phyloP scores from a whole-genome alignment of 1,140 invertebrate genomes.

The Cataglyphis hispanica region DNA sequence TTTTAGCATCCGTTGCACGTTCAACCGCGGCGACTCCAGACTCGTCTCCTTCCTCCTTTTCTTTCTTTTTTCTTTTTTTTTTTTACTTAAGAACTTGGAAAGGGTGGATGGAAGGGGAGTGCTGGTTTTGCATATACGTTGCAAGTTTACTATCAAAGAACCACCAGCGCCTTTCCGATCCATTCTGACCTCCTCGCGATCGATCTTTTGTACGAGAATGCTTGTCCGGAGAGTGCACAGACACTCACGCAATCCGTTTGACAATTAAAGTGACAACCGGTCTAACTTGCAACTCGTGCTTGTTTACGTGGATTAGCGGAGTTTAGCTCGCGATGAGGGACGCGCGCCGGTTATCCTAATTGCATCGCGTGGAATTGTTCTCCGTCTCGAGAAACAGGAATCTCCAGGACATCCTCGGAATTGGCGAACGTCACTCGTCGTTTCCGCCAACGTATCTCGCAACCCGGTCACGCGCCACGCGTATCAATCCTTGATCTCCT shows the following conservation, averaged over 20 bases:
- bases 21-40: constrained; percentile 54
- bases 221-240: neutral
- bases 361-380: constrained; percentile 25
- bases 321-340: neutral
- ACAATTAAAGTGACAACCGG: neutral
- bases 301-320: constrained; percentile 8
- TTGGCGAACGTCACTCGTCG: constrained; percentile 14
- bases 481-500: constrained; percentile 39
- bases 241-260: neutral
- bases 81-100: neutral
- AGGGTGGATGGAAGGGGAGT: neutral
- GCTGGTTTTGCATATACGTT: constrained; percentile 27
- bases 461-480: constrained; percentile 42
- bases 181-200: neutral
- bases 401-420: constrained; percentile 39
- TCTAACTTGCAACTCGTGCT: neutral
- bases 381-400: constrained; percentile 45
- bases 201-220: neutral
- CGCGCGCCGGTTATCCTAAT: constrained; percentile 35
- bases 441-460: constrained; percentile 9
- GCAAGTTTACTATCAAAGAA: neutral
- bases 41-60: constrained; percentile 48
- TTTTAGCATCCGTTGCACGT: constrained; percentile 70
- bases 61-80: constrained; percentile 3
- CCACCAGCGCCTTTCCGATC: neutral